Evolutionary conservation across 2,797 vertebrate genomes (phyloP), one percentile per base, ranked within the genome.

Genomic region (Sebastes variabilis): DNA sequence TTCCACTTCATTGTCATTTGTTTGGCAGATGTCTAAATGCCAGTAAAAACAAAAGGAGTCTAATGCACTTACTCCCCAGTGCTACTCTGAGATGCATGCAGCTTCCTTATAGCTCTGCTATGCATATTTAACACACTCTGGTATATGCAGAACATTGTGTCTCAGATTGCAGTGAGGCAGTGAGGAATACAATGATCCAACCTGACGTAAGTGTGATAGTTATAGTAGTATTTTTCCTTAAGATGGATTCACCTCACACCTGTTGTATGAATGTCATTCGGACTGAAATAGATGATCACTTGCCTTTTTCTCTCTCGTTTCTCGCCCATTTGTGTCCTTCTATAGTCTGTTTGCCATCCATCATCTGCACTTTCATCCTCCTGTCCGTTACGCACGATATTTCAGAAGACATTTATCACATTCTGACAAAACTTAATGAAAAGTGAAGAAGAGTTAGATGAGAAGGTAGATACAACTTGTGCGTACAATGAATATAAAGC

Each of bases 111-210:
- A 67, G 60, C 67, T 60, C 25, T 64, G 52, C 20, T 9, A 68
- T 90, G 67, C 77, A 90, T 87, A 71, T 90, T 89, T 85, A 85
- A 85, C 54, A 61, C 78, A 2, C 8, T 34, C 34, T 25, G 22
- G 52, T 78, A 30, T n/a, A 59, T 18, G 58, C 27, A 59, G 75
- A 72, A 74, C 64, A 75, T 67, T 79, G 72, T 65, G 36, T 64
- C 59, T 70, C 58, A 34, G 20, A 72, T 74, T 52, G 27, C 42
- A 66, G n/a, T 5, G 61, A 72, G 66, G 65, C 82, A 61, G 52
- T 18, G 58, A 68, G 67, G 69, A 74, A 71, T 36, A 8, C 71
- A 22, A n/a, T 71, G 42, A 80, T 77, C 56, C 65, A 67, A n/a
- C 8, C 6, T 71, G 72, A 79, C 86, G 0, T 36, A 83, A 38